Percentiles rank a stretch among this genome's conserved stretches.
phyloP scores from a whole-genome alignment of 2,113 vertebrate genomes.

The Tetrax tetrax region DNA sequence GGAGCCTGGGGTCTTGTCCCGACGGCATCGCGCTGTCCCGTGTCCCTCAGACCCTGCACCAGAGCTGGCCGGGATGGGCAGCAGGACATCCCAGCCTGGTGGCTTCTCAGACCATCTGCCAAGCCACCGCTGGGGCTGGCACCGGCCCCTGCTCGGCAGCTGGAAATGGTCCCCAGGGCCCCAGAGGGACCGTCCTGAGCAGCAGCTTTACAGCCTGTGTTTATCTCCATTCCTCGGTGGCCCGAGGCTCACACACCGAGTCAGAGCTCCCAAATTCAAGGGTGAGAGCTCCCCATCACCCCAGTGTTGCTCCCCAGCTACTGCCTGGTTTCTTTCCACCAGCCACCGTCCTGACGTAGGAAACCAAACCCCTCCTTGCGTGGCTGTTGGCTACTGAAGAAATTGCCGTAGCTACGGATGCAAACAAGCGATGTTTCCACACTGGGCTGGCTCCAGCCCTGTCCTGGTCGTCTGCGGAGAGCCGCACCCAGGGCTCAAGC shows the following conservation, averaged over 20 bases:
- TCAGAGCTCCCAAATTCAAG: background rate
- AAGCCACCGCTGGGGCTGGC: background rate
- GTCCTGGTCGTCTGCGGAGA: background rate
- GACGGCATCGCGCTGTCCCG: rapidly evolving
- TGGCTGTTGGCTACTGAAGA: background rate
- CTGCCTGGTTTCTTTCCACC: background rate
- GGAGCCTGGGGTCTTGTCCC: background rate
- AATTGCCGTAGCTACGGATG: rapidly evolving
- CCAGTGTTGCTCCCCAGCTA: rapidly evolving
- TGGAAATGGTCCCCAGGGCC: background rate
- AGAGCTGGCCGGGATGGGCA: background rate
- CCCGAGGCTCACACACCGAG: background rate
- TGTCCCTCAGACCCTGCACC: rapidly evolving
- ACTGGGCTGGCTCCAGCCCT: background rate
- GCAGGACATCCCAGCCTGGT: background rate
- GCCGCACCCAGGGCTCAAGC: background rate
- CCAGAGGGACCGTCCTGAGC: background rate
- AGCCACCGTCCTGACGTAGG: background rate
- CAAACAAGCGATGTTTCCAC: background rate
- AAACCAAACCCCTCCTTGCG: background rate
- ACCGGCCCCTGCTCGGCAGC: rapidly evolving
- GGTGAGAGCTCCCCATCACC: background rate
- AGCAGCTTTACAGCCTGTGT: background rate
- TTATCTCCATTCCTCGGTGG: background rate
- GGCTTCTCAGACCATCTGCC: background rate